Evolutionary conservation across 1,140 invertebrate genomes (phyloP).

Genomic region (Eubasilissa regina): DNA sequence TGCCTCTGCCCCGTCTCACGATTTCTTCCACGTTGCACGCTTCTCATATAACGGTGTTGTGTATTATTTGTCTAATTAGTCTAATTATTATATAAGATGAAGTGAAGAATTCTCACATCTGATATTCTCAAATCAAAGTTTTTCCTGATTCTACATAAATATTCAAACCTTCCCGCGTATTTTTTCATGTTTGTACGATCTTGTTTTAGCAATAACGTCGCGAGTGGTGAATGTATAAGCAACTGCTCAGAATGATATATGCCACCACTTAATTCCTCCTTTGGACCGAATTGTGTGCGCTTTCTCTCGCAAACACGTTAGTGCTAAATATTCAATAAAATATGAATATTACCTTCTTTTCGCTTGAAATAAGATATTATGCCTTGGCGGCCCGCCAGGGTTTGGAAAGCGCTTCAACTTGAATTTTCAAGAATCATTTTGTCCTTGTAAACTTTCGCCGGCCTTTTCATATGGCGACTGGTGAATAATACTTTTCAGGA

Average conservation of each 20-base stretch:
- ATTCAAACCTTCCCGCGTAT: no score
- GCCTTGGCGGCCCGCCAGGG: constrained; percentile 32
- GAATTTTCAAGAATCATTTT: constrained; percentile 42
- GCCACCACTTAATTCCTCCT: constrained; percentile 12
- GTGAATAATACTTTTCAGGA: constrained; percentile 22
- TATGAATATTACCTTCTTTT: constrained; percentile 42
- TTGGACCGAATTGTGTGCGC: constrained; percentile 17
- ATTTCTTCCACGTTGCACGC: no score
- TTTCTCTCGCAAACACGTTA: constrained; percentile 31
- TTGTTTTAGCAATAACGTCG: background rate
- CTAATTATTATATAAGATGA: no score
- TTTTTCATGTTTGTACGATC: background rate
- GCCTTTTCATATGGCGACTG: background rate
- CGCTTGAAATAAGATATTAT: constrained; percentile 41
- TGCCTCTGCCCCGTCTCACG: no score
- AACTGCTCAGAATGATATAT: constrained; percentile 2
- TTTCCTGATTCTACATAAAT: no score
- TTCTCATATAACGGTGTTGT: no score
- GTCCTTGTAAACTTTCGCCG: constrained; percentile 50
- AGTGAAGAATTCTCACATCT: no score
- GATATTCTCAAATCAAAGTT: no score
- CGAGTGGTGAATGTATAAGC: background rate
- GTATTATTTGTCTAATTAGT: no score
- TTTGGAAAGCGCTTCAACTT: constrained; percentile 43
- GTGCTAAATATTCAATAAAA: constrained; percentile 40